Conservation (phyloP, 2,888 invertebrate genomes). For the Morpho helenor region DNA sequence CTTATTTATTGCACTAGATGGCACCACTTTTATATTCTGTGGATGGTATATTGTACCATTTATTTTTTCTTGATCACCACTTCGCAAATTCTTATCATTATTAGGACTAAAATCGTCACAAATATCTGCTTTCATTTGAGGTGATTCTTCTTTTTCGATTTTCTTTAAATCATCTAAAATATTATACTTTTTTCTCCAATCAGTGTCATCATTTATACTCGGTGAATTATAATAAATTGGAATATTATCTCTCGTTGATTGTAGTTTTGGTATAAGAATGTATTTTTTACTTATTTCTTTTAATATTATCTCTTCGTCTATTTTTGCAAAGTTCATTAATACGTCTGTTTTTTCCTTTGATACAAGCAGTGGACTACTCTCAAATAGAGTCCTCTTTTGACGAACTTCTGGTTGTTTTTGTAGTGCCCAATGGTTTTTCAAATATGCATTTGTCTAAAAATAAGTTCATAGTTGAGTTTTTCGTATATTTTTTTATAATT, state of each 20-base stretch:
- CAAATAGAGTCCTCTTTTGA: slow-evolving; percentile 1
- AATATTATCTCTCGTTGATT: slow-evolving; percentile 26
- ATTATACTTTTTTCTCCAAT: slow-evolving; percentile 70
- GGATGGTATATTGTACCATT: no score
- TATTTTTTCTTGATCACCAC: neutral
- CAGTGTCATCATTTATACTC: slow-evolving; percentile 32
- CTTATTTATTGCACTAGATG: no score
- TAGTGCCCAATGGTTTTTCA: neutral
- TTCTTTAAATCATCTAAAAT: slow-evolving; percentile 59
- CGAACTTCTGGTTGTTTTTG: slow-evolving; percentile 2
- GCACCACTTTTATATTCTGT: no score
- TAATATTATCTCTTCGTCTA: slow-evolving; percentile 41
- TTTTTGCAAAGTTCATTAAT: slow-evolving; percentile 16
- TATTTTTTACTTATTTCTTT: slow-evolving; percentile 63
- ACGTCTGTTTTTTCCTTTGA: neutral
- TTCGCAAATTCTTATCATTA: neutral
- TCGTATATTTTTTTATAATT: no score
- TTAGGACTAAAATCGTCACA: no score
- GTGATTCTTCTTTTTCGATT: slow-evolving; percentile 39
- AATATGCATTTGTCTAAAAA: slow-evolving; percentile 6
- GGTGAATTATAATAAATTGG: slow-evolving; percentile 25
- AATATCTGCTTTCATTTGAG: no score
- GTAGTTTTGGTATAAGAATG: slow-evolving; percentile 61
- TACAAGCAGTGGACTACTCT: neutral
- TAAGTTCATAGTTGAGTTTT: neutral